Base-by-base conservation (phyloP, 2,113 vertebrate species). In the Eolophus roseicapilla region DNA sequence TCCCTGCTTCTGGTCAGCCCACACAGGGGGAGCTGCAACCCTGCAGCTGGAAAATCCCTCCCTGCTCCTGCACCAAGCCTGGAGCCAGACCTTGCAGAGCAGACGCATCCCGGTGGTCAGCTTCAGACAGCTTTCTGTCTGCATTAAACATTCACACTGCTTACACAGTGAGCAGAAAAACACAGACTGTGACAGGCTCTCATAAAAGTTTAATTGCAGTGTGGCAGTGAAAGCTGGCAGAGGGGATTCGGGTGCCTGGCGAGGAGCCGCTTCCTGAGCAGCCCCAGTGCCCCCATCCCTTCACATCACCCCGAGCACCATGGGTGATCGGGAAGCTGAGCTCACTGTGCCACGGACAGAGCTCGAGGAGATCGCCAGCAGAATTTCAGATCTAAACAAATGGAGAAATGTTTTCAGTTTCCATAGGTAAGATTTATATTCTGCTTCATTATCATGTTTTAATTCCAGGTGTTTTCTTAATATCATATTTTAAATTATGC, bases 321-420 rank as follows among this genome's bases (percentile, higher is more conserved):
- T 68, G 85, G 70, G 35, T 1, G 64, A 67, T 2, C 7, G 0
- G 0, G 37, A 5, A 1, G 7, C 78, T 7, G 77, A 47, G 75
- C 49, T 0, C 29, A 1, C 17, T 3, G 2, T 17, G 35, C 39
- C 21, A 3, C 81, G 16, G 13, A 59, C 91, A 18, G 96, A 97
- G 55, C 96, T 98, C 37, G 90, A 98, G 49, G 97, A 98, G 29
- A 98, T 98, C 75, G 27, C 95, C 49, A 91, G 67, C 87, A 98
- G 96, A 93, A 97, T 99, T 93, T 95, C 95, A 25, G 87, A 97
- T 6, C 97, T 99, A 28, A 95, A 96, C 83, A 98, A 98, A 86
- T 98, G 98, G 98, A 98, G 97, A 78, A 92, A 97, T 59, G 98
- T 99, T n/a, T 98, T 98, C 53, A 92, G 97, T 63, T 95, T 82